Base-by-base conservation (phyloP, 2,797 vertebrate genomes). In the Semotilus atromaculatus region DNA sequence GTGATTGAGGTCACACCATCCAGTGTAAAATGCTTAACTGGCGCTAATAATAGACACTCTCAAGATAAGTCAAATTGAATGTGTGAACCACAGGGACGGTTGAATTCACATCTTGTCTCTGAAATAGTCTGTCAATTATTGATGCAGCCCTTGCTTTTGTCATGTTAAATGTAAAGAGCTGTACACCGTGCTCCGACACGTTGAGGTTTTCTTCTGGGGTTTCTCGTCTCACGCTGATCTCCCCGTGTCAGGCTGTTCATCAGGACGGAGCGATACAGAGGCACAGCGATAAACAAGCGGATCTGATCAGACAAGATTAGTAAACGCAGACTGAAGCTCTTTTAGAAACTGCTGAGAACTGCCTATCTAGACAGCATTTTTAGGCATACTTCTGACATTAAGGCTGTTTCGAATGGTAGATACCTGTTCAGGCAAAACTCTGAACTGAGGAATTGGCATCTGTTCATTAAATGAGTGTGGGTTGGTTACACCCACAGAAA, bases 281-380 rank as follows among this genome's bases (percentile, higher is more conserved):
- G 68, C 62, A 38, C 72, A 53, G 60, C 18, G 43, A 78, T 83
- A 73, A 38, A 73, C n/a, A 53, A 67, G 70, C 23, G 64, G 40
- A 86, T 80, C 80, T 78, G 76, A 81, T 74, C 81, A 86, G 76
- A 40, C 8, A 64, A 68, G 62, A 86, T 88, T 73, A 83, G 86
- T 74, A 86, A 83, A 73, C n/a, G 29, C 13, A 68, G 34, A 31
- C 48, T 21, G 66, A 36, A 36, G 72, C 72, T 34, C 48, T 78
- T 60, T 78, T 78, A 9, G 5, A 38, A 23, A 62, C 38, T 10
- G 55, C 43, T 76, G 58, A 40, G 68, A 43, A 29, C 55, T 55
- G 31, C 36, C 55, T 77, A 62, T 78, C 38, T 78, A 62, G 55
- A 78, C n/a, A 11, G 58, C 58, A 64, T 43, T 64, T 55, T 21